Percentiles rank a stretch among this genome's conserved stretches.
phyloP scores from a whole-genome alignment of 2,888 invertebrate species.

The Hyles lineata region DNA sequence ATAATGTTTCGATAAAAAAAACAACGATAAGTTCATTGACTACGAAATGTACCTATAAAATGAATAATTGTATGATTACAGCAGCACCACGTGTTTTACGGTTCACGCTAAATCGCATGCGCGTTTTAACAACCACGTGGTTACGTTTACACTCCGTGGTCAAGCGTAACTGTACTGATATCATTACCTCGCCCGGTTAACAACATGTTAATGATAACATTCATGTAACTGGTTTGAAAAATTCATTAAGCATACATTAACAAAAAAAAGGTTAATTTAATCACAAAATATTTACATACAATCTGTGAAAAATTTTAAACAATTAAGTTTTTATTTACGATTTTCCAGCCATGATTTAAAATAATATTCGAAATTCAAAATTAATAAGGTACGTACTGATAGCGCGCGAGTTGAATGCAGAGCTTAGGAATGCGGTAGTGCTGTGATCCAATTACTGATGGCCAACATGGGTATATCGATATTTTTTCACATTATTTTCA shows the following conservation, averaged over 20 bases:
- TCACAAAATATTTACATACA: not conserved
- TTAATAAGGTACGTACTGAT: no score
- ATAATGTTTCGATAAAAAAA: not conserved
- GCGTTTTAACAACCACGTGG: slow-evolving; percentile 48
- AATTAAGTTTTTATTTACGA: no score
- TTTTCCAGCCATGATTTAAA: not conserved
- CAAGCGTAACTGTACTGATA: slow-evolving; percentile 45
- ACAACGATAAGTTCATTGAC: slow-evolving; percentile 50
- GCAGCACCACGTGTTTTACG: slow-evolving; percentile 49
- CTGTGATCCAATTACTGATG: no score
- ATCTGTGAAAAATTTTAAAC: not conserved
- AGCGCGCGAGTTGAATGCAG: no score
- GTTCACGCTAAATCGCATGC: slow-evolving; percentile 40
- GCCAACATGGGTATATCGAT: no score
- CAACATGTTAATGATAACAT: slow-evolving; percentile 19
- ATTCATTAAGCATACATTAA: not conserved
- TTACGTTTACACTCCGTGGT: slow-evolving; percentile 43
- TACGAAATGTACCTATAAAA: slow-evolving; percentile 34
- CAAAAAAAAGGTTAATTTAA: not conserved
- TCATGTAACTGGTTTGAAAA: slow-evolving; percentile 2
- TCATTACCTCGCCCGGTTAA: slow-evolving; percentile 27
- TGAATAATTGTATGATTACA: slow-evolving; percentile 28
- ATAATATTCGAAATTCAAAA: not conserved
- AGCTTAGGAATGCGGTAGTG: no score
- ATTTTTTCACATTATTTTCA: no score